Conservation (phyloP, 2,888 invertebrate genomes). For the Agriotes lineatus region DNA sequence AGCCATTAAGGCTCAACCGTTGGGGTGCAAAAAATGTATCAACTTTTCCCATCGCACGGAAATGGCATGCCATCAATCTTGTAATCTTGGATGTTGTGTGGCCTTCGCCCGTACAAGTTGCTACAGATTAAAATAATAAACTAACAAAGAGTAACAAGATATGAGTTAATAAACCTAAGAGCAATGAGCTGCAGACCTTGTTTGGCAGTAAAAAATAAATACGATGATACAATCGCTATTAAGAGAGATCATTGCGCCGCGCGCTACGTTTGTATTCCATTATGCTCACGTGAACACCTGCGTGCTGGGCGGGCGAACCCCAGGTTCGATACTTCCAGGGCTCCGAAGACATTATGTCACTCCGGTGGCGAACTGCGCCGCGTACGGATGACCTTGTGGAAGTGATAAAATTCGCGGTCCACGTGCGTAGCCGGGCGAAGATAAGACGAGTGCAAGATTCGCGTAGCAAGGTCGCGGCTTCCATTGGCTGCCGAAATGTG, state of each 20-base stretch:
- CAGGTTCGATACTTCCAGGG: no score
- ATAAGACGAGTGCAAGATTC: slow-evolving; percentile 39
- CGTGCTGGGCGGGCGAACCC: not conserved
- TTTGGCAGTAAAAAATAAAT: slow-evolving; percentile 18
- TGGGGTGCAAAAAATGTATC: no score
- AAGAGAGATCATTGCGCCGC: slow-evolving; percentile 22
- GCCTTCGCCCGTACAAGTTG: no score
- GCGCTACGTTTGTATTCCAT: slow-evolving; percentile 19
- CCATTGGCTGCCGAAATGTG: slow-evolving; percentile 46
- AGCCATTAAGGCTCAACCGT: no score
- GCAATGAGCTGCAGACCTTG: slow-evolving; percentile 33
- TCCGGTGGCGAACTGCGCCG: no score
- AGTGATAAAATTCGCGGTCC: slow-evolving; percentile 33
- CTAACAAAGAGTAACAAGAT: slow-evolving; percentile 6
- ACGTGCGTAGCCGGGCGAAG: slow-evolving; percentile 28
- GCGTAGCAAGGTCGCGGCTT: slow-evolving; percentile 44
- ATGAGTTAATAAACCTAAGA: slow-evolving; percentile 18
- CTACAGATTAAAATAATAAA: slow-evolving; percentile 9
- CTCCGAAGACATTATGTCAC: slow-evolving; percentile 4
- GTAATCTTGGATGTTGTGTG: no score
- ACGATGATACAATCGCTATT: slow-evolving; percentile 27
- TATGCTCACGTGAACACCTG: slow-evolving; percentile 14
- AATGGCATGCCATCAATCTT: no score
- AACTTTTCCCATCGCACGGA: no score
- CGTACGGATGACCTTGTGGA: slow-evolving; percentile 24